Percentiles rank a stretch among this genome's conserved stretches.
Conservation (phyloP, 2,113 vertebrate species). For the Talpa occidentalis region DNA sequence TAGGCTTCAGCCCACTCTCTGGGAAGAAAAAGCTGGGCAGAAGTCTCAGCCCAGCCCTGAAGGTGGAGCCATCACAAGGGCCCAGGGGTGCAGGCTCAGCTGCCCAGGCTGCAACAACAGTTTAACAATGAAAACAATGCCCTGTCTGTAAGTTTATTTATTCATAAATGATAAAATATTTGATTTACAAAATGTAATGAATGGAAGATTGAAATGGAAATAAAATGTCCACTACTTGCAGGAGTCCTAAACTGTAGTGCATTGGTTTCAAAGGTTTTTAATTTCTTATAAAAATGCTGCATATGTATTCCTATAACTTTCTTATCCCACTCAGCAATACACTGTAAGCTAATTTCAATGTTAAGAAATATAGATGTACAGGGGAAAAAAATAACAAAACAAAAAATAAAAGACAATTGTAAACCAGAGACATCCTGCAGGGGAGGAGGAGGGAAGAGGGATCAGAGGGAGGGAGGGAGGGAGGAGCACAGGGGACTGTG, state of each 20-base stretch:
- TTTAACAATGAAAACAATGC: neutral
- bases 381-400: no score
- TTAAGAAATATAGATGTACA: neutral
- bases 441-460: no score
- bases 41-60: no score
- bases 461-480: no score
- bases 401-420: no score
- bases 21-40: no score
- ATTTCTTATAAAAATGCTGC: constrained; percentile 1
- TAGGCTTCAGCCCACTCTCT: no score
- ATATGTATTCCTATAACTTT: neutral
- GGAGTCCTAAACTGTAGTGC: neutral
- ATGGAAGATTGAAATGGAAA: neutral
- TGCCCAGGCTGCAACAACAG: no score
- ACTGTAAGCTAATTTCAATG: neutral
- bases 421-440: no score
- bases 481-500: no score
- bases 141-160: neutral
- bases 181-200: neutral
- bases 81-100: no score
- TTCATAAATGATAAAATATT: constrained; percentile 18
- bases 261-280: constrained; percentile 6
- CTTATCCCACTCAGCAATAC: neutral
- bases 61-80: no score
- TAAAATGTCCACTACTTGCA: neutral